Evolutionary conservation across 1,140 invertebrate genomes (phyloP), one percentile per base, ranked within the genome.

Genomic region (Drosophila kepulauana): DNA sequence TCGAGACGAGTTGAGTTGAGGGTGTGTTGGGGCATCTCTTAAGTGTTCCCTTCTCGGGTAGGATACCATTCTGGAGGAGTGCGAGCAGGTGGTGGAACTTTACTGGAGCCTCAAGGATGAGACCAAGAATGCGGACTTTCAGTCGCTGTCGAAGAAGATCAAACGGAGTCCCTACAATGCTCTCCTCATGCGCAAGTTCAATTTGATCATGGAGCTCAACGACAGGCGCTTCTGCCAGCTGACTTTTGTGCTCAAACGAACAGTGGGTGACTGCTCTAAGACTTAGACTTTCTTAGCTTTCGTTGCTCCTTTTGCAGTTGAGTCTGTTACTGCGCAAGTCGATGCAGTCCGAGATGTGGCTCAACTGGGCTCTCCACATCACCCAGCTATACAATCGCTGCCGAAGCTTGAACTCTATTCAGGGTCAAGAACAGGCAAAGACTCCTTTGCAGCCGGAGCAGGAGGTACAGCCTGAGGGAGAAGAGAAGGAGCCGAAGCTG

Each of bases 141-240:
- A 86, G 59, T 86, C 84, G 13, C 75, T 91, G 1, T 85, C 84
- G 0, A 92, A 92, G 75, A 92, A 92, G 75, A 89, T 92, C 63
- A 91, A 92, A 62, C 65, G 92, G 3, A 92, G 91, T 64, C 91
- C 91, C n/a, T 92, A 92, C 56, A 92, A 92, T 65, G 81, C 81
- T 20, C 76, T 92, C 56, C 73, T 92, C 13, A 80, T 91, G 76
- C 78, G 80, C 35, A 92, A 92, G 73, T 92, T 92, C 13, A 74
- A 81, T 15, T 64, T 81, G 8, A 77, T 92, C 15, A 86, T 86
- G 75, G 81, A 92, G 28, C 67, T 91, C 8, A 91, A 92, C 51
- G 86, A 92, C 28, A 72, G 89, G 41, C 78, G 89, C 28, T 92
- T 92, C 62, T 91, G 86, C 28, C 92, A 92, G 63, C 51, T 92